These are phyloP conservation scores for Numenius arquata DNA, from an alignment of 2,113 vertebrate genomes.

Conservation along the genomic window DNA sequence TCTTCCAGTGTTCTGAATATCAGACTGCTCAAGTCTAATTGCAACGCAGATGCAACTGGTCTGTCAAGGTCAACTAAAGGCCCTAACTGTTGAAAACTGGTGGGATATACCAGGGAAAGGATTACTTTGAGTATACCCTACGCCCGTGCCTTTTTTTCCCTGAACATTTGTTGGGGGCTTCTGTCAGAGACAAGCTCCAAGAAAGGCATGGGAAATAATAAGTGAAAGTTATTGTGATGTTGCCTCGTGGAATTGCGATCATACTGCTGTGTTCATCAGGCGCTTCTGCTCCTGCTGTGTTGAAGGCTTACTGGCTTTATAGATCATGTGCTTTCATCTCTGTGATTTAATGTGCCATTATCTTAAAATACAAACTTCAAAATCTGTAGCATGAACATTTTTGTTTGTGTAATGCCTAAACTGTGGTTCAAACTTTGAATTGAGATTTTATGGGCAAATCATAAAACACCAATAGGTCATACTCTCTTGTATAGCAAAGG, in stretches of 20 bases:
- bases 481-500: neutral
- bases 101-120: neutral
- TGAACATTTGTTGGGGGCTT: neutral
- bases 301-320: neutral
- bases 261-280: fast-evolving
- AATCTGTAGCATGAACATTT: neutral
- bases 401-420: neutral
- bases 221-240: neutral
- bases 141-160: fast-evolving
- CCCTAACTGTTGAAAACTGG: neutral
- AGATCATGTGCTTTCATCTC: neutral
- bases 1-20: neutral
- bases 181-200: neutral
- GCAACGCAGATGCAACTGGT: neutral
- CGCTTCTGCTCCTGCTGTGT: neutral
- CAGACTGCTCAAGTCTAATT: neutral
- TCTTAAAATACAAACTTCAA: neutral
- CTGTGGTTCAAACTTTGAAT: neutral
- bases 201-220: neutral
- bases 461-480: neutral
- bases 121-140: neutral
- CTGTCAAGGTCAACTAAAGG: neutral
- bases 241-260: neutral
- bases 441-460: neutral
- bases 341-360: neutral